A percentile compares a stretch with the other conserved stretches of the same genome.
Conservation (phyloP, 2,888 invertebrate genomes). For the Spilarctia lutea region DNA sequence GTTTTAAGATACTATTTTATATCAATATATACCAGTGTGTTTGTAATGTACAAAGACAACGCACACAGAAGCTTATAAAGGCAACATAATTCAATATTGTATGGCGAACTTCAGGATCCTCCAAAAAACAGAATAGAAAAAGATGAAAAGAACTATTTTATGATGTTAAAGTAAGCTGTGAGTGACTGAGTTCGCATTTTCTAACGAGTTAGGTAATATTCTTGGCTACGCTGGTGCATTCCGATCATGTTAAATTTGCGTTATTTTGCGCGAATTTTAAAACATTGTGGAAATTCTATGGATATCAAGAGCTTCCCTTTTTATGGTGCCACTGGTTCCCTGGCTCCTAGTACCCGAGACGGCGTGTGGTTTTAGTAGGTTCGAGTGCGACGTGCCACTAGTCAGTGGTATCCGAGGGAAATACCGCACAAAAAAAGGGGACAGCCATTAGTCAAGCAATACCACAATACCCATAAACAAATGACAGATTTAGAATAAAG, state of each 20-base stretch:
- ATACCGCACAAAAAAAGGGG: no score
- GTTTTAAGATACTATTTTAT: no score
- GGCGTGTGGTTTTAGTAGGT: no score
- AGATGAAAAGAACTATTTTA: conserved; percentile 52
- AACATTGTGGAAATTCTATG: conserved; percentile 19
- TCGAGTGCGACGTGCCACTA: no score
- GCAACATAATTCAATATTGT: neutral
- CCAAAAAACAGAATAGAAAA: conserved; percentile 18
- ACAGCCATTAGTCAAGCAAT: no score
- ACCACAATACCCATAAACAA: no score
- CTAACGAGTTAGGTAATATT: conserved; percentile 76
- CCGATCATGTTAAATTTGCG: conserved; percentile 55
- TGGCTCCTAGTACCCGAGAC: no score
- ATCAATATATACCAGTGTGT: neutral
- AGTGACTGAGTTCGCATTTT: conserved; percentile 75
- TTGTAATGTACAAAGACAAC: neutral
- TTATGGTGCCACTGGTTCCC: no score
- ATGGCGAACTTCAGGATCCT: neutral
- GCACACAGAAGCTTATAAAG: neutral
- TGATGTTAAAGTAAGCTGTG: conserved; percentile 71
- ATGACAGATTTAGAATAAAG: no score
- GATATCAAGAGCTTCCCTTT: no score
- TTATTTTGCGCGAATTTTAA: conserved; percentile 45
- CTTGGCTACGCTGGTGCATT: conserved; percentile 63
- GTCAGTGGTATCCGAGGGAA: no score